Percentiles rank a stretch among this genome's conserved stretches.
These are phyloP conservation scores for Xiphydria camelus DNA, from an alignment of 2,888 invertebrate species.

Conservation along the genomic window DNA sequence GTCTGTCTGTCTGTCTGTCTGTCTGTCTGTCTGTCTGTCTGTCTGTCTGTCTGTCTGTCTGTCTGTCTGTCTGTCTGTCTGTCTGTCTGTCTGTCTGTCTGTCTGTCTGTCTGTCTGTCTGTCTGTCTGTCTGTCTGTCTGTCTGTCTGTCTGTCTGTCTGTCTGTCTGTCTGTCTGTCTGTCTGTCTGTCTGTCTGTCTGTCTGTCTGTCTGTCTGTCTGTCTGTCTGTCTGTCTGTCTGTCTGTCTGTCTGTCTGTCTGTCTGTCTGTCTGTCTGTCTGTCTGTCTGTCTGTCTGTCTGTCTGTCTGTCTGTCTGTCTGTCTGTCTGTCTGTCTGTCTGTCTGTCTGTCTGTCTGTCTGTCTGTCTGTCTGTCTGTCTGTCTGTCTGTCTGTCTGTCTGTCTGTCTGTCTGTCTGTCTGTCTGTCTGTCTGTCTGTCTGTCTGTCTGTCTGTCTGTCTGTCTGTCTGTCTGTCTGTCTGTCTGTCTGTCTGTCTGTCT, in stretches of 20 bases:
- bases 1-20: slow-evolving; percentile 9
- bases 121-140: slow-evolving; percentile 4
- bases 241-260: slow-evolving; percentile 4
- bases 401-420: slow-evolving; percentile 9
- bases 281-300: slow-evolving; percentile 6
- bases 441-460: slow-evolving; percentile 8
- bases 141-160: slow-evolving; percentile 4
- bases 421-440: slow-evolving; percentile 10
- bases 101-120: slow-evolving; percentile 4
- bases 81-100: slow-evolving; percentile 4
- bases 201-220: slow-evolving; percentile 5
- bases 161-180: slow-evolving; percentile 7
- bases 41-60: slow-evolving; percentile 5
- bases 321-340: slow-evolving; percentile 8
- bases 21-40: slow-evolving; percentile 10
- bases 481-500: slow-evolving; percentile 9
- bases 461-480: slow-evolving; percentile 9
- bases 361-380: slow-evolving; percentile 4
- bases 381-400: slow-evolving; percentile 5
- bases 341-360: slow-evolving; percentile 9
- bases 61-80: slow-evolving; percentile 6
- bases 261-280: slow-evolving; percentile 1
- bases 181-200: slow-evolving; percentile 3
- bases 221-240: slow-evolving; percentile 4
- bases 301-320: slow-evolving; percentile 7